Conservation (phyloP, 2,888 invertebrate species). For the Phortica magna region DNA sequence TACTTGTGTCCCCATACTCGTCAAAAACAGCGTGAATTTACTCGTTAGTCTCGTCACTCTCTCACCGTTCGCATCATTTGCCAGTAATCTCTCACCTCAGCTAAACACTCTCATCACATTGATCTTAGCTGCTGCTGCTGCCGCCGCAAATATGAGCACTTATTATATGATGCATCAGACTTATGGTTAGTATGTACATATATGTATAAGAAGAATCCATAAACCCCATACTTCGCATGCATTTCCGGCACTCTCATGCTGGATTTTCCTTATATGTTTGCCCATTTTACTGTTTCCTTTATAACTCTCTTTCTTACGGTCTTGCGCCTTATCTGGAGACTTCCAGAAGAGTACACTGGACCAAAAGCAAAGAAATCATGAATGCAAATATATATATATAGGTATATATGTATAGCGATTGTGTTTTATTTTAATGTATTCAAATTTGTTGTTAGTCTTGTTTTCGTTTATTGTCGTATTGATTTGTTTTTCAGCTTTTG, state of each 20-base stretch:
- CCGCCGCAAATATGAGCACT: slow-evolving; percentile 77
- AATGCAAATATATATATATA: slow-evolving; percentile 4
- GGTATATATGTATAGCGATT: neutral
- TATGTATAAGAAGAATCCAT: neutral
- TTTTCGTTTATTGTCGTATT: slow-evolving; percentile 13
- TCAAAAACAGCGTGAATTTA: neutral
- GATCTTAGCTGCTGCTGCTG: slow-evolving; percentile 50
- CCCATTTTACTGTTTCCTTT: neutral
- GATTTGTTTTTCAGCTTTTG: neutral
- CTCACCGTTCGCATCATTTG: slow-evolving; percentile 27
- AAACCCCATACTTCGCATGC: neutral
- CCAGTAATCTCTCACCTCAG: neutral
- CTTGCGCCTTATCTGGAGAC: neutral
- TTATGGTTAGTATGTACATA: slow-evolving; percentile 75
- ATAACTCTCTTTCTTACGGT: neutral
- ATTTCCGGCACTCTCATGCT: neutral
- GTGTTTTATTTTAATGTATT: slow-evolving; percentile 26
- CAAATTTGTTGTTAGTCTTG: slow-evolving; percentile 25
- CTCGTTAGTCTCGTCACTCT: neutral
- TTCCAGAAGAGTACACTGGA: neutral
- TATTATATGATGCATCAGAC: slow-evolving; percentile 73
- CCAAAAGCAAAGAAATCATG: slow-evolving; percentile 12
- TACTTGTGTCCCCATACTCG: slow-evolving; percentile 16
- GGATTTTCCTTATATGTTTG: neutral
- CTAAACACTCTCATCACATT: neutral